Evolutionary conservation across 2,113 vertebrate genomes (phyloP).

Genomic region (Perognathus longimembris): DNA sequence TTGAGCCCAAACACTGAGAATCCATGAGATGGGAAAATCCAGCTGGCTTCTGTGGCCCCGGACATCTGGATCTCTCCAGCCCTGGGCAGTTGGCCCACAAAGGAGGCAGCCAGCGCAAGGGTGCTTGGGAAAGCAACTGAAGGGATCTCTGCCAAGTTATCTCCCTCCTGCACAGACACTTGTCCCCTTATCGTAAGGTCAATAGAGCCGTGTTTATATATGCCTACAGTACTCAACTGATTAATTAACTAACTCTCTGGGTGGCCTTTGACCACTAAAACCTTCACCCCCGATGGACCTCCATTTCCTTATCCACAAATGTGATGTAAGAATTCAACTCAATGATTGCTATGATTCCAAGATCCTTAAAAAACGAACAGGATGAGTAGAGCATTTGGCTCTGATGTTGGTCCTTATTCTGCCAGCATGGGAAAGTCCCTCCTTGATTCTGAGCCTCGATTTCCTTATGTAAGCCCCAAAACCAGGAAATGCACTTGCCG

Average conservation of each 20-base stretch:
- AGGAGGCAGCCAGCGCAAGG: not conserved
- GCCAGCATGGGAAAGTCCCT: not conserved
- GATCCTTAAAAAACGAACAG: not conserved
- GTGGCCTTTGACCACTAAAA: slow-evolving; percentile 61
- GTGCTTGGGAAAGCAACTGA: slow-evolving; percentile 47
- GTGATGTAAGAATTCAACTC: not conserved
- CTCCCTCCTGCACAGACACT: slow-evolving; percentile 74
- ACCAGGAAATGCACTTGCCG: not conserved
- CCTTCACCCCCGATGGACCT: not conserved
- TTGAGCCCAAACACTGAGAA: slow-evolving; percentile 34
- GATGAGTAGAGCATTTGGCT: not conserved
- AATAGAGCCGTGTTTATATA: slow-evolving; percentile 56
- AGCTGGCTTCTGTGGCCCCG: slow-evolving; percentile 6
- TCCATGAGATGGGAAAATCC: slow-evolving; percentile 53
- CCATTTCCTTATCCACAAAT: slow-evolving; percentile 37
- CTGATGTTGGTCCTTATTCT: not conserved
- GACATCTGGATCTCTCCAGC: slow-evolving; percentile 71
- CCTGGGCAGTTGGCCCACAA: slow-evolving; percentile 11
- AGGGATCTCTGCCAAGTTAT: slow-evolving; percentile 62
- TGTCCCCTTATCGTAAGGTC: slow-evolving; percentile 51
- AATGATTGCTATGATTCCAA: not conserved
- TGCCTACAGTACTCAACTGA: not conserved
- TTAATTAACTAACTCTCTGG: slow-evolving; percentile 71
- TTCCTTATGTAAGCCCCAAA: not conserved
- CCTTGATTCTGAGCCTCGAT: not conserved